These are phyloP conservation scores for Mamestra configurata DNA, from an alignment of 1,140 invertebrate genomes.

Conservation along the genomic window DNA sequence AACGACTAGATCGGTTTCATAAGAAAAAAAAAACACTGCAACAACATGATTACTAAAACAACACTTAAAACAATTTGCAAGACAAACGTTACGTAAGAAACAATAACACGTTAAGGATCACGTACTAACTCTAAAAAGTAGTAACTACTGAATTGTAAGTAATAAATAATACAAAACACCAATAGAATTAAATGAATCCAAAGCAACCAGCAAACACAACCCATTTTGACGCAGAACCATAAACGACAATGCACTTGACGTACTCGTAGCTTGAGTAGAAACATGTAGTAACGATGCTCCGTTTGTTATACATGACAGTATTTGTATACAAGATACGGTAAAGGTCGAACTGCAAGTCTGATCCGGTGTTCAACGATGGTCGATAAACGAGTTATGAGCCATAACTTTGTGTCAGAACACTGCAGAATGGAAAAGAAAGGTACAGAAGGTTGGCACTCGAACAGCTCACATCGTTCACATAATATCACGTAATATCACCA, in stretches of 20 bases:
- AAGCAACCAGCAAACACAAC: not conserved
- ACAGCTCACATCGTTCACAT: too few species aligned
- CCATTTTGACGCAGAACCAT: not conserved
- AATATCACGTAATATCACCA: too few species aligned
- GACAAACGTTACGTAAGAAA: too few species aligned
- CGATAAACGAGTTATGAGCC: slow-evolving; percentile 42
- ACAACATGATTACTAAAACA: too few species aligned
- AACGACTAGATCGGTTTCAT: too few species aligned
- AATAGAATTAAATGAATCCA: not conserved
- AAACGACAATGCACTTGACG: not conserved
- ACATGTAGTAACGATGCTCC: slow-evolving; percentile 3
- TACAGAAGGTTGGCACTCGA: not conserved
- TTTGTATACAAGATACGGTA: slow-evolving; percentile 9
- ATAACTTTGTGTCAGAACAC: slow-evolving; percentile 23
- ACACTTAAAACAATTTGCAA: too few species aligned
- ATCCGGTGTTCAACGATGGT: slow-evolving; percentile 20
- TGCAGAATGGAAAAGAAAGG: not conserved
- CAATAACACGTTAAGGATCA: too few species aligned
- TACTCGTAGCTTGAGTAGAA: not conserved
- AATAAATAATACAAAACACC: not conserved
- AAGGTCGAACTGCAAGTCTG: not conserved
- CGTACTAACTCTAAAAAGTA: not conserved
- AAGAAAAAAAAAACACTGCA: too few species aligned
- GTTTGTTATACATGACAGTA: not conserved
- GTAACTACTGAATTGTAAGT: not conserved